Evolutionary conservation across 2,113 vertebrate species (phyloP).

Genomic region (Corythoichthys haematopterus): DNA sequence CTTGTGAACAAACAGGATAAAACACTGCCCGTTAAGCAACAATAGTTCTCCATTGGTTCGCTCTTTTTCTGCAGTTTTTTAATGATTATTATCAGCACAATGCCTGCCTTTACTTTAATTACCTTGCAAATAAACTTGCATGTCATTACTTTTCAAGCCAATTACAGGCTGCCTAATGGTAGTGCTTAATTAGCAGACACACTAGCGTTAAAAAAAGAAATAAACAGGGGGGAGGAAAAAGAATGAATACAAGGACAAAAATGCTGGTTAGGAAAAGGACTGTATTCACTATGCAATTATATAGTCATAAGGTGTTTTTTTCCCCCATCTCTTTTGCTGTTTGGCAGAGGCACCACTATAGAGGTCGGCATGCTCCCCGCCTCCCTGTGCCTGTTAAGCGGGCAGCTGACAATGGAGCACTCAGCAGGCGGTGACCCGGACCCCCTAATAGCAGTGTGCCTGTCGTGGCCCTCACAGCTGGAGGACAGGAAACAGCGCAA

Average conservation of each 20-base stretch:
- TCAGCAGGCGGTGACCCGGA: conserved; percentile 58
- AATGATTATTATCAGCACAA: conserved; percentile 78
- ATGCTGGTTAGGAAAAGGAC: conserved; percentile 50
- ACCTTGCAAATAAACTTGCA: conserved; percentile 83
- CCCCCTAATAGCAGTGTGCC: conserved; percentile 62
- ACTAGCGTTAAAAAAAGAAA: conserved; percentile 62
- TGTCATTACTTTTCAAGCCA: conserved; percentile 82
- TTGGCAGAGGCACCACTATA: conserved; percentile 58
- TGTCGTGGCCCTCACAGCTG: conserved; percentile 55
- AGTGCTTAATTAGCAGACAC: conserved; percentile 79
- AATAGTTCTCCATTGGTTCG: conserved; percentile 21
- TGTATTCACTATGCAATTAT: conserved; percentile 67
- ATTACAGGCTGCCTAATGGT: conserved; percentile 81
- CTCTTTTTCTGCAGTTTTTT: conserved; percentile 44
- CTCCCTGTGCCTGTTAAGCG: conserved; percentile 52
- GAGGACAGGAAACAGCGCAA: conserved; percentile 60
- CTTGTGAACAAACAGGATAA: conserved; percentile 49
- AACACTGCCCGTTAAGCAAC: conserved; percentile 56
- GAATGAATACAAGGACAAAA: conserved; percentile 43
- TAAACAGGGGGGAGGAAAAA: conserved; percentile 39
- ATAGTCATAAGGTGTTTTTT: conserved; percentile 59
- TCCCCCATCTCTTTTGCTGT: conserved; percentile 37
- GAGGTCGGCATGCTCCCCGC: conserved; percentile 50
- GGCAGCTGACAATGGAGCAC: conserved; percentile 59
- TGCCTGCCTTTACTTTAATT: conserved; percentile 77